These are phyloP conservation scores for Salvelinus namaycush DNA, from an alignment of 2,113 vertebrate species.

Conservation along the genomic window DNA sequence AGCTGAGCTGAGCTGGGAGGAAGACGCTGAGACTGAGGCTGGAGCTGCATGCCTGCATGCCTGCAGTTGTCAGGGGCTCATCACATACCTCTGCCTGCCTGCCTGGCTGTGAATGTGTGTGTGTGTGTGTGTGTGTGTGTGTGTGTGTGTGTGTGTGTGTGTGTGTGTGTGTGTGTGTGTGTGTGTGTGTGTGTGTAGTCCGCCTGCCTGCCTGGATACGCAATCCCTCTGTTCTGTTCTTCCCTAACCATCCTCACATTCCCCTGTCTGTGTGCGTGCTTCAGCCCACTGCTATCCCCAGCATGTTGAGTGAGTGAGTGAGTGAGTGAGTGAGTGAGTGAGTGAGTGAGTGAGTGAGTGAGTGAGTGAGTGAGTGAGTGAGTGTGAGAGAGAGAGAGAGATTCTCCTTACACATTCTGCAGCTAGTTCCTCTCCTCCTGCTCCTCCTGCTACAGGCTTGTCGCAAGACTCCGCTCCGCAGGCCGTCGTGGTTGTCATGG, in stretches of 20 bases:
- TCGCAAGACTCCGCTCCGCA: constrained; percentile 72
- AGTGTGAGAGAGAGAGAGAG: not conserved
- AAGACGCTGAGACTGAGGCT: constrained; percentile 21
- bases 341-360: not conserved
- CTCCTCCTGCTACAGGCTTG: constrained; percentile 54
- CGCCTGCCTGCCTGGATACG: constrained; percentile 41
- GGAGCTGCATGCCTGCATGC: constrained; percentile 24
- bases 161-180: constrained; percentile 34
- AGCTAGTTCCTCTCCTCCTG: constrained; percentile 58
- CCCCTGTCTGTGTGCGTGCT: constrained; percentile 14
- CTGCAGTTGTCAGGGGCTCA: constrained; percentile 37
- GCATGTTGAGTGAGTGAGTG: not conserved
- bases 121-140: constrained; percentile 21
- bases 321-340: not conserved
- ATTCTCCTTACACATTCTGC: constrained; percentile 76
- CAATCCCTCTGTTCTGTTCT: constrained; percentile 46
- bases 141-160: constrained; percentile 21
- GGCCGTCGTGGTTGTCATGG: constrained; percentile 81
- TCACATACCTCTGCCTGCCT: constrained; percentile 48
- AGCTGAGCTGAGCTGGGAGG: constrained; percentile 25
- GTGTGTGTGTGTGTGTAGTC: constrained; percentile 16
- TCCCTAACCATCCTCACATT: constrained; percentile 49
- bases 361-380: not conserved
- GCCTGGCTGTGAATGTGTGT: constrained; percentile 32
- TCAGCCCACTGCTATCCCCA: constrained; percentile 4